Evolutionary conservation across 1,140 invertebrate genomes (phyloP).

Genomic region (Drosophila kanapiae): DNA sequence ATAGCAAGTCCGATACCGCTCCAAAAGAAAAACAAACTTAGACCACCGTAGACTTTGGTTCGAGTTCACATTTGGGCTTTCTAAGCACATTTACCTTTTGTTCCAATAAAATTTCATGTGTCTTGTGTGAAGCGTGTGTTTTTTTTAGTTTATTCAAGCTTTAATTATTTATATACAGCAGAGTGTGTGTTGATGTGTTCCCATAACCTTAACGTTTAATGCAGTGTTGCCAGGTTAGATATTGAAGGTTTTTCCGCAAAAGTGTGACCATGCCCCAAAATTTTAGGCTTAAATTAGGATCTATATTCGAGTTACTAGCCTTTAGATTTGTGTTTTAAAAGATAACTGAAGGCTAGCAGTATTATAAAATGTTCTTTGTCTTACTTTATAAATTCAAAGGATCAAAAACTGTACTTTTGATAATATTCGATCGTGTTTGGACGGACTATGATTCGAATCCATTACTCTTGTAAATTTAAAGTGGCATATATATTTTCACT

Average conservation of each 20-base stretch:
- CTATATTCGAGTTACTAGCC: no score
- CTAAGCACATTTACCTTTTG: constrained; percentile 7
- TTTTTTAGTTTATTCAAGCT: constrained; percentile 63
- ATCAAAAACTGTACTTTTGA: no score
- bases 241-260: background rate
- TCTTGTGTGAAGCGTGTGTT: constrained; percentile 21
- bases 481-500: no score
- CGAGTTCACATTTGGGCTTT: constrained; percentile 18
- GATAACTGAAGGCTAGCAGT: background rate
- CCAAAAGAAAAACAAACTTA: background rate
- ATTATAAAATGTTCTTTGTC: background rate
- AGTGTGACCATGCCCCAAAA: background rate
- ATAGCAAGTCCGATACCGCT: background rate
- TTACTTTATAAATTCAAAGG: background rate
- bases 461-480: no score
- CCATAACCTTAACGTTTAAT: constrained; percentile 50
- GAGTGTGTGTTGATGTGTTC: constrained; percentile 19
- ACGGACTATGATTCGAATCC: no score
- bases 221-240: background rate
- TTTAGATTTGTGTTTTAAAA: background rate
- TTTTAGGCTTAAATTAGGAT: background rate
- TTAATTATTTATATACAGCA: constrained; percentile 63
- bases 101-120: constrained; percentile 69
- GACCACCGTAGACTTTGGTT: constrained; percentile 10
- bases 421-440: no score